Evolutionary conservation across 2,797 vertebrate species (phyloP).

Genomic region (Phrynocephalus vlangalii): DNA sequence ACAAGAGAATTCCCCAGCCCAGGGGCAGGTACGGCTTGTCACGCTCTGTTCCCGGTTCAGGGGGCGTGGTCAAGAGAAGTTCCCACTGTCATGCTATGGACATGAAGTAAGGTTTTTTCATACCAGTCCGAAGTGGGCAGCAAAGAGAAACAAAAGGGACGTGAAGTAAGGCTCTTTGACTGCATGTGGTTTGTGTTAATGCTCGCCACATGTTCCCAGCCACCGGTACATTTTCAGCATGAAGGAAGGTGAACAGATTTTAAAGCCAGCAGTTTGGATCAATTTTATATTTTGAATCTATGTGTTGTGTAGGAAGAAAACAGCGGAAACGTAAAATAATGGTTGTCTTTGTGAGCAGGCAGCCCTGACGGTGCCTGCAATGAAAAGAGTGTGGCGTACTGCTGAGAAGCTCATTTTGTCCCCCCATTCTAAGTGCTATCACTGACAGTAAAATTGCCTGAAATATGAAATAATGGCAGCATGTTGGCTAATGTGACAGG

Average conservation of each 20-base stretch:
- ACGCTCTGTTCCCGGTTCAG: too few relatives aligned
- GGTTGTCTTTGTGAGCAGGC: slow-evolving; percentile 27
- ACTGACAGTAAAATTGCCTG: slow-evolving; percentile 68
- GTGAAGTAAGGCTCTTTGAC: too few relatives aligned
- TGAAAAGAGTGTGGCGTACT: slow-evolving; percentile 22
- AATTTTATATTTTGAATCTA: neutral
- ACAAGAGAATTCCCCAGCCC: too few relatives aligned
- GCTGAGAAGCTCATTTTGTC: slow-evolving; percentile 60
- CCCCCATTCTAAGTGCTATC: slow-evolving; percentile 50
- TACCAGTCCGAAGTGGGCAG: too few relatives aligned
- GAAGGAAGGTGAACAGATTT: slow-evolving; percentile 17
- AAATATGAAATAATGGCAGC: slow-evolving; percentile 68
- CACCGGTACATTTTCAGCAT: neutral
- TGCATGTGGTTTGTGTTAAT: neutral
- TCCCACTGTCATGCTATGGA: too few relatives aligned
- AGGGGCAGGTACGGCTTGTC: too few relatives aligned
- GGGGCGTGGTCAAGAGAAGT: too few relatives aligned
- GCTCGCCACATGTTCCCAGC: neutral
- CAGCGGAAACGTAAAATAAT: slow-evolving; percentile 44
- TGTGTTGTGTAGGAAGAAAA: neutral
- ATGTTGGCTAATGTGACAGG: slow-evolving; percentile 56
- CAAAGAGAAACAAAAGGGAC: too few relatives aligned
- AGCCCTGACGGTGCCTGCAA: slow-evolving; percentile 42
- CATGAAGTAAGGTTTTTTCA: too few relatives aligned
- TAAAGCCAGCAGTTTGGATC: slow-evolving; percentile 36